Percentiles rank a stretch among this genome's conserved stretches.
Conservation (phyloP, 2,888 invertebrate genomes). For the Stegophylla sp. region DNA sequence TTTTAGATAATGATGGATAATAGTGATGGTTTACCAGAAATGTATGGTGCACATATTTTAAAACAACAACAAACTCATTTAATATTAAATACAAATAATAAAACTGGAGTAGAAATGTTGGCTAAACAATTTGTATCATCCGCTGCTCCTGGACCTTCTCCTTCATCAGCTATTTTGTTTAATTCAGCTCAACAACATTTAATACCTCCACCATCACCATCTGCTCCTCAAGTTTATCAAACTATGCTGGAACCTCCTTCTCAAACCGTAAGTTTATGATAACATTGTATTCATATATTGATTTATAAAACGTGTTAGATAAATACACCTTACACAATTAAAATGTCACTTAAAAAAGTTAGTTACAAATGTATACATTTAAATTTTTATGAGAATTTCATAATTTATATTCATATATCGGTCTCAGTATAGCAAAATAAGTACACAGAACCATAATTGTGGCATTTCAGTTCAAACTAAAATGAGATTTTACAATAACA, state of each 20-base stretch:
- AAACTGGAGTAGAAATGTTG: constrained; percentile 54
- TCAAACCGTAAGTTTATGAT: constrained; percentile 37
- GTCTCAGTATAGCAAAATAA: no score
- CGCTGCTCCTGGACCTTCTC: constrained; percentile 55
- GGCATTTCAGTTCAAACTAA: no score
- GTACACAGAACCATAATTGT: no score
- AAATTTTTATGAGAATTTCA: no score
- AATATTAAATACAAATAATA: constrained; percentile 54
- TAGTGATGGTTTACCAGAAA: constrained; percentile 48
- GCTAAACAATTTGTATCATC: constrained; percentile 52
- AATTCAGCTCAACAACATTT: constrained; percentile 55
- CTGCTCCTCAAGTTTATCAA: constrained; percentile 53
- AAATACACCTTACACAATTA: no score
- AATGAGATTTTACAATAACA: no score
- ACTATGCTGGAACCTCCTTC: constrained; percentile 53
- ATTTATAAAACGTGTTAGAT: no score
- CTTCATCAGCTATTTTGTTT: constrained; percentile 51
- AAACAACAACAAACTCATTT: constrained; percentile 57
- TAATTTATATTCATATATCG: no score
- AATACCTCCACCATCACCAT: constrained; percentile 54
- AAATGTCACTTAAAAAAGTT: no score
- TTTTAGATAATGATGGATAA: constrained; percentile 52
- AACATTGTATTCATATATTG: no score
- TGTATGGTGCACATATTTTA: constrained; percentile 47
- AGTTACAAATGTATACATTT: no score